Conservation (phyloP, 1,140 invertebrate species). For the Metopolophium dirhodum region DNA sequence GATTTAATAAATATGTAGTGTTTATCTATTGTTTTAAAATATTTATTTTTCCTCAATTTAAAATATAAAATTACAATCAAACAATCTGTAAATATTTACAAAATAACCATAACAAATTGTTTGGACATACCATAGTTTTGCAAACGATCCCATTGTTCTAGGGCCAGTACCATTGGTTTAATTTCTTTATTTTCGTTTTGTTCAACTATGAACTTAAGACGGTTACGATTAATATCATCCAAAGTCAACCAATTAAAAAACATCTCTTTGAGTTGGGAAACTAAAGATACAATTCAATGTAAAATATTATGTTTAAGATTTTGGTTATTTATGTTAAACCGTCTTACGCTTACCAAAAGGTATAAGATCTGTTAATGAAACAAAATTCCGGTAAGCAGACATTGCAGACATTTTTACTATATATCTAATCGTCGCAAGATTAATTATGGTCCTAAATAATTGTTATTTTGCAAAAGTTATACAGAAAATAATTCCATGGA, state of each 20-base stretch:
- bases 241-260: not conserved
- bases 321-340: not conserved
- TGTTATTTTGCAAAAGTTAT: not conserved
- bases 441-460: not conserved
- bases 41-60: not conserved
- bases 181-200: not conserved
- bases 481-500: not conserved
- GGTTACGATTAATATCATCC: not conserved
- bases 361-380: constrained; percentile 12
- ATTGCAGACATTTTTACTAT: not conserved
- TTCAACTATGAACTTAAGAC: not conserved
- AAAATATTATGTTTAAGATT: not conserved
- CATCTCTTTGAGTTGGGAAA: constrained; percentile 1
- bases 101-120: not conserved
- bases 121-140: not conserved
- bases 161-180: not conserved
- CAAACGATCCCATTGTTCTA: constrained; percentile 5
- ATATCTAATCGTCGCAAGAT: not conserved
- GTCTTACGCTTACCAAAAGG: not conserved
- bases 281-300: not conserved
- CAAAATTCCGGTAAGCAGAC: not conserved
- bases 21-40: too few relatives aligned
- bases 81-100: not conserved
- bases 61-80: not conserved
- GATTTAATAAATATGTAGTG: too few relatives aligned